These are phyloP conservation scores for Myripristis jacobus DNA, from an alignment of 2,797 vertebrate species.

Conservation along the genomic window DNA sequence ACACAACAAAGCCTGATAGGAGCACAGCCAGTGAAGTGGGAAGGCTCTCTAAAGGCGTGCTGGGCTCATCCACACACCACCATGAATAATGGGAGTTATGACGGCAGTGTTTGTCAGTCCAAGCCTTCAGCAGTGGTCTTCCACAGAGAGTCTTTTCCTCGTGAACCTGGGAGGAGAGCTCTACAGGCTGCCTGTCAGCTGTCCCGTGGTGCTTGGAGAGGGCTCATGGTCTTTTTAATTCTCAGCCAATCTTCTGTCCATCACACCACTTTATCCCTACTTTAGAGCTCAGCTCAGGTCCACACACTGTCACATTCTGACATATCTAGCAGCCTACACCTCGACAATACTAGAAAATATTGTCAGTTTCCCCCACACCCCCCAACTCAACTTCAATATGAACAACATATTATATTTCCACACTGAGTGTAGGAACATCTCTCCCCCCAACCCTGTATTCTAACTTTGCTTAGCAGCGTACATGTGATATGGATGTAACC, in stretches of 20 bases:
- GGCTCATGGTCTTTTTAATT: constrained; percentile 82
- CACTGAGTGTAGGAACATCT: constrained; percentile 51
- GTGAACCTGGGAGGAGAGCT: constrained; percentile 61
- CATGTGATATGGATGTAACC: constrained; percentile 23
- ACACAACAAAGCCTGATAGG: not conserved
- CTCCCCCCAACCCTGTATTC: constrained; percentile 29
- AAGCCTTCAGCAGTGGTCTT: constrained; percentile 48
- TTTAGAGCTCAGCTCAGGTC: constrained; percentile 81
- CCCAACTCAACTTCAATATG: constrained; percentile 47
- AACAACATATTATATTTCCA: constrained; percentile 68
- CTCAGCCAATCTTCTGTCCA: constrained; percentile 85
- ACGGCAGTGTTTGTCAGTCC: constrained; percentile 44
- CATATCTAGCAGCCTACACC: constrained; percentile 77
- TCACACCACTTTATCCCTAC: constrained; percentile 81
- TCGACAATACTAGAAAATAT: constrained; percentile 72
- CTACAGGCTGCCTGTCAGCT: constrained; percentile 78
- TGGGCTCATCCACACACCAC: constrained; percentile 11
- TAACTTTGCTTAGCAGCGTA: constrained; percentile 25
- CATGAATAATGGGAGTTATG: constrained; percentile 45
- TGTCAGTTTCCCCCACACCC: constrained; percentile 63
- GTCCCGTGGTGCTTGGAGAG: constrained; percentile 71
- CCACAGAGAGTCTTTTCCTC: constrained; percentile 39
- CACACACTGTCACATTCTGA: constrained; percentile 83
- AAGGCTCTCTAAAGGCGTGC: constrained; percentile 16
- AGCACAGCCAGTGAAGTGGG: not conserved